These are phyloP conservation scores for Pteromalus puparum DNA, from an alignment of 1,140 invertebrate species.

Conservation along the genomic window DNA sequence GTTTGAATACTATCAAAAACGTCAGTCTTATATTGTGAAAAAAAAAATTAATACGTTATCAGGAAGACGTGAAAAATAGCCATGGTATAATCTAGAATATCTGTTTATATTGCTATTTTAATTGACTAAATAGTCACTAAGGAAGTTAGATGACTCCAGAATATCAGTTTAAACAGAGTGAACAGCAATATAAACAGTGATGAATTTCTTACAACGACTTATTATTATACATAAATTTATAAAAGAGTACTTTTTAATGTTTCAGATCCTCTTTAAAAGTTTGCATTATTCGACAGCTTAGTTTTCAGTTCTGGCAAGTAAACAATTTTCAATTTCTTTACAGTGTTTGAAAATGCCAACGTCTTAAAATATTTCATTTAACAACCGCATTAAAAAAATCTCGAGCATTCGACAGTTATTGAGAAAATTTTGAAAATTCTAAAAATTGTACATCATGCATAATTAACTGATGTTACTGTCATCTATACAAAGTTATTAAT, in stretches of 20 bases:
- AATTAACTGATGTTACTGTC: neutral
- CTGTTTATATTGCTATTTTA: neutral
- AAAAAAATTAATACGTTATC: neutral
- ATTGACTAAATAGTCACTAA: neutral
- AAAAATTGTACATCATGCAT: neutral
- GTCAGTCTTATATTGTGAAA: neutral
- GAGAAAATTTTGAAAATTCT: no score
- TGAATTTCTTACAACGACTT: neutral
- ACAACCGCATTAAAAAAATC: neutral
- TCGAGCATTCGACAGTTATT: no score
- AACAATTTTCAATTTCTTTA: neutral
- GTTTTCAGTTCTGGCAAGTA: conserved; percentile 7
- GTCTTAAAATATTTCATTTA: neutral
- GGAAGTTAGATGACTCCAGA: no score
- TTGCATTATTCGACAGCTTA: neutral
- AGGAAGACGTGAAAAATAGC: neutral
- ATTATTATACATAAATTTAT: no score
- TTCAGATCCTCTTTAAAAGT: neutral
- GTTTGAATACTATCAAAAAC: neutral
- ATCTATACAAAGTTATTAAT: no score
- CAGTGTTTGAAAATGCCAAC: neutral
- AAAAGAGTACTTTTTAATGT: neutral
- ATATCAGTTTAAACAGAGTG: no score
- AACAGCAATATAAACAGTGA: neutral
- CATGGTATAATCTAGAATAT: no score